Base-by-base conservation (phyloP, 2,888 invertebrate genomes). In the Troilus luridus region DNA sequence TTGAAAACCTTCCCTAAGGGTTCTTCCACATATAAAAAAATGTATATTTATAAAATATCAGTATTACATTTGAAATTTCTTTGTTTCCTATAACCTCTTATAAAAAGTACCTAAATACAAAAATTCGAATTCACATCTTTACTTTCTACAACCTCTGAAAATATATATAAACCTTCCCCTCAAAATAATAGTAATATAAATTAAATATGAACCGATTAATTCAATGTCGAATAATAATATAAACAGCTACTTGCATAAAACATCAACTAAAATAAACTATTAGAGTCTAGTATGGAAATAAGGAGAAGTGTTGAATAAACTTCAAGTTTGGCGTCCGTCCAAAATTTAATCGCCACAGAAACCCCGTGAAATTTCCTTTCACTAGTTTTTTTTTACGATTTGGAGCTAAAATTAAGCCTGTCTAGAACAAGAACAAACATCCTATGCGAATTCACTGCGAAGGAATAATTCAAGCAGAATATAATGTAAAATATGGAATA, bases 271-370 rank as follows among this genome's bases (percentile, higher is more conserved):
- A 64, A 77, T 41, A 77, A 77, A 77, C 72, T 6, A 77, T 41
- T 24, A 17, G 19, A 41, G 27, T 77, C 72, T 19, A 72, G 24
- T 27, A 77, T 77, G 17, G 72, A 77, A 77, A 77, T 77, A 77
- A 77, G 41, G 72, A 77, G 72, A 77, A 77, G 72, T 77, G 72
- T 77, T 77, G 72, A 77, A 41, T 17, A 77, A 77, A 77, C 72
- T 41, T 27, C 17, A 14, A 41, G 72, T 0, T 27, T 77, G 72
- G 72, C 72, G 1, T 17, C 17, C 27, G 6, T 27, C 72, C 72
- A 77, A 77, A 24, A 77, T 77, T 77, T 77, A 77, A 77, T 41
- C 72, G 72, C 72, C 72, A 41, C 72, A 77, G 72, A 77, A 27
- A 77, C 72, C 72, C 72, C 10, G 27, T 77, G 41, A 77, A 77